Conservation (phyloP, 1,140 invertebrate species). For the honey bee (Apis mellifera) region DNA sequence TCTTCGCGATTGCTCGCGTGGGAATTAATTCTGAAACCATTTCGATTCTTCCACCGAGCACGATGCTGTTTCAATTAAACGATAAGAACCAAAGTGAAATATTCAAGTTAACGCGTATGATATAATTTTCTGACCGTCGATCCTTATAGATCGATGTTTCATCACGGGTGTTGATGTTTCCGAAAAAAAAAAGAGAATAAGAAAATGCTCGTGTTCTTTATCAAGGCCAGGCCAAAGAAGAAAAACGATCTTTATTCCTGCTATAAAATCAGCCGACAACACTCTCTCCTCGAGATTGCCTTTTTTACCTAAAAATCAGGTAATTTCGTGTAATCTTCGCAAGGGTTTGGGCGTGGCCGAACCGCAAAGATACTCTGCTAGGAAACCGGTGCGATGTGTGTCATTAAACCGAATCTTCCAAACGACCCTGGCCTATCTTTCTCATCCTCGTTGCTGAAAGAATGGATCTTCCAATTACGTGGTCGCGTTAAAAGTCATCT, state of each 20-base stretch:
- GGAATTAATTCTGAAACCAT: slow-evolving; percentile 55
- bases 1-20: slow-evolving; percentile 49
- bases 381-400: slow-evolving; percentile 45
- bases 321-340: slow-evolving; percentile 66
- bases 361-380: slow-evolving; percentile 56
- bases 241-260: slow-evolving; percentile 49
- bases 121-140: background rate
- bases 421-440: slow-evolving; percentile 44
- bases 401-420: slow-evolving; percentile 59
- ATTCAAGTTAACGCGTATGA: no score
- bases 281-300: slow-evolving; percentile 33
- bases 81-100: background rate
- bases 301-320: slow-evolving; percentile 55
- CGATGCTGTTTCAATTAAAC: slow-evolving; percentile 23
- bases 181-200: background rate
- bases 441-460: slow-evolving; percentile 21
- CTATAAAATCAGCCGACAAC: slow-evolving; percentile 57
- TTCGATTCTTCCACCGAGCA: background rate
- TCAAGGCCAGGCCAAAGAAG: slow-evolving; percentile 37
- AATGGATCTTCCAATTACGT: slow-evolving; percentile 41
- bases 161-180: background rate
- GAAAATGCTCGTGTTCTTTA: slow-evolving; percentile 35
- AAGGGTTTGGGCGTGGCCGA: slow-evolving; percentile 54
- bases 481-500: background rate
- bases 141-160: background rate